phyloP scores from a whole-genome alignment of 1,140 invertebrate genomes.

The Trissolcus basalis region DNA sequence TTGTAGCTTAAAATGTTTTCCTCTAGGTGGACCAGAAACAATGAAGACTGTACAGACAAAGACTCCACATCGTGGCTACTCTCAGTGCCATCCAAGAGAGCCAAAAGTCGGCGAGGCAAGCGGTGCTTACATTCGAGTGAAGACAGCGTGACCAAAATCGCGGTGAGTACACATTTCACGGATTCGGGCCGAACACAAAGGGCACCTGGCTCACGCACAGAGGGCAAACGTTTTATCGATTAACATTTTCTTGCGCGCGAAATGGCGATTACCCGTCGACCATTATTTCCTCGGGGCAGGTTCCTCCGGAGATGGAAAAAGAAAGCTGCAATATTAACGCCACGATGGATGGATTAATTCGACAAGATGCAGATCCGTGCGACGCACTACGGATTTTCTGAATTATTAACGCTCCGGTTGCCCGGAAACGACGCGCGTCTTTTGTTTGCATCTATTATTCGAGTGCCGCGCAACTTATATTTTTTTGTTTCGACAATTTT shows the following conservation, averaged over 20 bases:
- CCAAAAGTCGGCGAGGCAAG: conserved; percentile 47
- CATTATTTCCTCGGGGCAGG: conserved; percentile 45
- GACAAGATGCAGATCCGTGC: conserved; percentile 45
- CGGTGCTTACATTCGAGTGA: conserved; percentile 51
- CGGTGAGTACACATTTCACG: conserved; percentile 48
- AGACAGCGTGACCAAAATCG: conserved; percentile 58
- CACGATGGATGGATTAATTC: conserved; percentile 52
- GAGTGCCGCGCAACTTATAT: conserved; percentile 37
- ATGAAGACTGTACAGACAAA: conserved; percentile 14
- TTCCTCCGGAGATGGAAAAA: conserved; percentile 42
- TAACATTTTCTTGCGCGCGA: conserved; percentile 60
- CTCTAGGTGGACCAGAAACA: too few species aligned
- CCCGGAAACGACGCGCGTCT: conserved; percentile 48
- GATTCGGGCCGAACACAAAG: conserved; percentile 42
- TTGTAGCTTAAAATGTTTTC: conserved; percentile 29
- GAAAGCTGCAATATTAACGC: conserved; percentile 48
- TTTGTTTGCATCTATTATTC: conserved; percentile 52
- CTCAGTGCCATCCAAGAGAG: conserved; percentile 34
- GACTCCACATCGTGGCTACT: conserved; percentile 52
- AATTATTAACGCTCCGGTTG: conserved; percentile 50
- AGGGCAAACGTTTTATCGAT: conserved; percentile 57
- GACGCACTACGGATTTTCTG: conserved; percentile 40
- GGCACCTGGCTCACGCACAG: conserved; percentile 36
- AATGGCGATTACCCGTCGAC: conserved; percentile 58
- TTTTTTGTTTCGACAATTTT: conserved; percentile 8